Evolutionary conservation across 2,797 vertebrate species (phyloP), one percentile per base, ranked within the genome.

Genomic region (Hemitrygon akajei): DNA sequence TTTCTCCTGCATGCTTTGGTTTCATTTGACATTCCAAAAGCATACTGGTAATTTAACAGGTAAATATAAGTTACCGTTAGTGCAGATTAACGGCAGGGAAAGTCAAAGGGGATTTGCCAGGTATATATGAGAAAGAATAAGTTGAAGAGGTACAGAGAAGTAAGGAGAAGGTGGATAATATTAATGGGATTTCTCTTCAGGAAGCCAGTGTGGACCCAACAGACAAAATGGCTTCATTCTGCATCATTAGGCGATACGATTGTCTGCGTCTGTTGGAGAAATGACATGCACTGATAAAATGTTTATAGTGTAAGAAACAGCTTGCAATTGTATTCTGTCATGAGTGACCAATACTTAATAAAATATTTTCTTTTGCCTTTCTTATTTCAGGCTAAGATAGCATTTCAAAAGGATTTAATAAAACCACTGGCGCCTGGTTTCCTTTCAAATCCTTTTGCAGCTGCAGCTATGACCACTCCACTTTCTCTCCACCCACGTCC

Each of bases 361-460:
- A 77, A 30, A 18, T 76, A 12, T 56, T 87, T 73, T 91, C 25
- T 94, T 86, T 91, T 93, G 30, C 93, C 56, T 81, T 93, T 82
- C 91, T 93, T 63, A 40, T 94, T 94, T 93, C 94, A 98, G 98
- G 98, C 98, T 94, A 98, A 98, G 94, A 96, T 98, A 22, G 97
- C 97, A 94, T 97, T 98, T 96, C 98, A 98, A 96, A 98, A 98
- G 95, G 98, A 98, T 94, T 95, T 98, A 96, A 97, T 98, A 94
- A 98, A 99, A 95, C 98, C 98, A 0, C 95, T 98, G 96, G 96
- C 98, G 75, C 97, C 98, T 0, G 96, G 98, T 92, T 98, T 98
- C 95, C 97, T 99, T 94, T 97, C 98, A 2, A 96, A 97, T 76
- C 96, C 97, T 0, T 97, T 98, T 87, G 98, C 97, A 4, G 95